These are phyloP conservation scores for Isaurus tuberculatus DNA, from an alignment of 92 coral and sea anemone genomes.

Conservation along the genomic window DNA sequence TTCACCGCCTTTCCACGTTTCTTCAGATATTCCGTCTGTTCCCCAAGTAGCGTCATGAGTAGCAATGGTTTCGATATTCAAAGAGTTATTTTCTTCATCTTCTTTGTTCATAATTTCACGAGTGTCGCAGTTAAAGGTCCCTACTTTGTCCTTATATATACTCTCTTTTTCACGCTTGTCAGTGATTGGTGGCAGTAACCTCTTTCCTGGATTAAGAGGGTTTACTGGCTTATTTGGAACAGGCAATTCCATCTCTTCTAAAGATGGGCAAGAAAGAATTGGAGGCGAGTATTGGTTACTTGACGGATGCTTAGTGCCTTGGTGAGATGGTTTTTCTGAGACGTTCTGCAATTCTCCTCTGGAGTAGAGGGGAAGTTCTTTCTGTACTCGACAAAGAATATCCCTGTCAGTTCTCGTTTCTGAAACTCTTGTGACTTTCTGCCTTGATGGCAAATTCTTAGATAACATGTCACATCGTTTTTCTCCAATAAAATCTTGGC, in stretches of 20 bases:
- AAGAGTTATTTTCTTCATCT: neutral
- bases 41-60: neutral
- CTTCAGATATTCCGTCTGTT: neutral
- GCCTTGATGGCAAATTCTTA: conserved; percentile 17
- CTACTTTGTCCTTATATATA: neutral
- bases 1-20: neutral
- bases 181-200: conserved; percentile 11
- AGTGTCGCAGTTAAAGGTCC: no score
- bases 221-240: no score
- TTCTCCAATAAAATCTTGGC: neutral
- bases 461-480: neutral
- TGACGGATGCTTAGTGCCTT: neutral
- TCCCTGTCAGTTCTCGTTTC: neutral
- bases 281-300: conserved; percentile 12
- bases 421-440: neutral
- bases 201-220: neutral
- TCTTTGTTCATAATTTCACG: no score
- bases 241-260: conserved; percentile 6
- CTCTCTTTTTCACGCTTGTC: neutral
- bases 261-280: conserved; percentile 30
- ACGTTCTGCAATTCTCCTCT: neutral
- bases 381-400: neutral
- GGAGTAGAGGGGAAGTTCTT: neutral
- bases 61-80: neutral
- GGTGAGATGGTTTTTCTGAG: neutral